Evolutionary conservation across 2,113 vertebrate species (phyloP).

Genomic region (Thryonomys swinderianus): DNA sequence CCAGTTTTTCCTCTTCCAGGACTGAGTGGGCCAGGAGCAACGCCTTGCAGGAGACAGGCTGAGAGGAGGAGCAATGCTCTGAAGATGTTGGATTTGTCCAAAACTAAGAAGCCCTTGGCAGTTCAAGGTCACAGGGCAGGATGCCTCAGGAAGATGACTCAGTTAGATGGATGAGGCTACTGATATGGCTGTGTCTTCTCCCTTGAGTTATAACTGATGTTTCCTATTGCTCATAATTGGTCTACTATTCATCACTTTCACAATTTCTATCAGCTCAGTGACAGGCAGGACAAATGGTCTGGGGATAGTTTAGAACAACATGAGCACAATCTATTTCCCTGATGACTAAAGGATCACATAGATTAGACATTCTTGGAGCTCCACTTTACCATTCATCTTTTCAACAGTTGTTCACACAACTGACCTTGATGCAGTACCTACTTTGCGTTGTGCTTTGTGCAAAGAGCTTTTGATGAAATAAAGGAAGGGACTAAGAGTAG

Average conservation of each 20-base stretch:
- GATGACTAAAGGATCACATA: constrained; percentile 15
- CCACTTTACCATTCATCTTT: neutral
- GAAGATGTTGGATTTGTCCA: constrained; percentile 56
- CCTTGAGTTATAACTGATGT: constrained; percentile 76
- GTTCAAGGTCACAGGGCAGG: constrained; percentile 77
- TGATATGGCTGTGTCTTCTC: constrained; percentile 80
- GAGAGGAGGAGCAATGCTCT: constrained; percentile 24
- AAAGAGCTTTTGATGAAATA: neutral
- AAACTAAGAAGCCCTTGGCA: constrained; percentile 72
- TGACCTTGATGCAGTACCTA: neutral
- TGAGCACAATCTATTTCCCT: constrained; percentile 35
- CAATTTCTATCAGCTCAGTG: constrained; percentile 72
- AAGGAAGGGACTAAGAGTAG: neutral
- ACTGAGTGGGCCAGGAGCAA: constrained; percentile 50
- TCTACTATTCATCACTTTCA: constrained; percentile 79
- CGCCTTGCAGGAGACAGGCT: constrained; percentile 50
- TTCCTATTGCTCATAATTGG: constrained; percentile 77
- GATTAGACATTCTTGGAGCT: neutral
- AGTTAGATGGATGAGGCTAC: constrained; percentile 78
- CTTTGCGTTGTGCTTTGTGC: neutral
- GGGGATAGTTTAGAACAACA: constrained; percentile 63
- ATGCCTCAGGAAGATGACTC: constrained; percentile 78
- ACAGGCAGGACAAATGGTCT: constrained; percentile 72
- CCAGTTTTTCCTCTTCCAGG: constrained; percentile 63
- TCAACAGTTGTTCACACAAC: neutral